A percentile compares a stretch with the other conserved stretches of the same genome.
Evolutionary conservation across 2,797 vertebrate species (phyloP).

Genomic region (Chloroceryle inda): DNA sequence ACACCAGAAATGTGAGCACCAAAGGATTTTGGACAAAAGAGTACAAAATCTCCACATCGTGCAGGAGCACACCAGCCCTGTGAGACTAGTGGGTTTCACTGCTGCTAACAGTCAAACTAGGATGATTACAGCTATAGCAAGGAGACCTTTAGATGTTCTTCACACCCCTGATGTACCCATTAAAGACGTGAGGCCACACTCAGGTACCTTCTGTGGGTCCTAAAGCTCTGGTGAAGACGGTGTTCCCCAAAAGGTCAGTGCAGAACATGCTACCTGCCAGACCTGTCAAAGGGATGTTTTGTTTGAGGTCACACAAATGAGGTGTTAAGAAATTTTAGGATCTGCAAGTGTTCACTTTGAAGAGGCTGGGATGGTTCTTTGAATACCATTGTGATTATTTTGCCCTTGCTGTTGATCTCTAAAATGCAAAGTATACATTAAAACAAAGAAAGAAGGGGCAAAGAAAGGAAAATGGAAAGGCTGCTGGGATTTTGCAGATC

Average conservation of each 20-base stretch:
- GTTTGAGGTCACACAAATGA: not conserved
- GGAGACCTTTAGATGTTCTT: not conserved
- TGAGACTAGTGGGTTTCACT: not conserved
- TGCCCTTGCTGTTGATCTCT: not conserved
- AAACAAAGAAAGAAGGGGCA: not conserved
- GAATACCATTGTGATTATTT: not conserved
- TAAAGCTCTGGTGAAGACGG: not conserved
- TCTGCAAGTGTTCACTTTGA: not conserved
- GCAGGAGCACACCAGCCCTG: not conserved
- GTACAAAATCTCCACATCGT: not conserved
- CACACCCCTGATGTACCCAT: fast-evolving
- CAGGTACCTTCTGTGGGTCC: not conserved
- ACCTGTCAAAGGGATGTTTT: not conserved
- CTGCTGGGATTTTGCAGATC: not conserved
- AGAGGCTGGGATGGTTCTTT: not conserved
- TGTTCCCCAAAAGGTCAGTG: not conserved
- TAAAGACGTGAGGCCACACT: not conserved
- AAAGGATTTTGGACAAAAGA: not conserved
- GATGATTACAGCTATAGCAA: fast-evolving
- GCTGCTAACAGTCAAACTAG: not conserved
- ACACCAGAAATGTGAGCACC: not conserved
- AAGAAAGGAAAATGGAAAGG: not conserved
- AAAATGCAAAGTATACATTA: not conserved
- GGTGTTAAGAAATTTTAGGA: not conserved
- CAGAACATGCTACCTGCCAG: not conserved